Conservation (phyloP, 2,113 vertebrate species). For the Actinemys pallida region DNA sequence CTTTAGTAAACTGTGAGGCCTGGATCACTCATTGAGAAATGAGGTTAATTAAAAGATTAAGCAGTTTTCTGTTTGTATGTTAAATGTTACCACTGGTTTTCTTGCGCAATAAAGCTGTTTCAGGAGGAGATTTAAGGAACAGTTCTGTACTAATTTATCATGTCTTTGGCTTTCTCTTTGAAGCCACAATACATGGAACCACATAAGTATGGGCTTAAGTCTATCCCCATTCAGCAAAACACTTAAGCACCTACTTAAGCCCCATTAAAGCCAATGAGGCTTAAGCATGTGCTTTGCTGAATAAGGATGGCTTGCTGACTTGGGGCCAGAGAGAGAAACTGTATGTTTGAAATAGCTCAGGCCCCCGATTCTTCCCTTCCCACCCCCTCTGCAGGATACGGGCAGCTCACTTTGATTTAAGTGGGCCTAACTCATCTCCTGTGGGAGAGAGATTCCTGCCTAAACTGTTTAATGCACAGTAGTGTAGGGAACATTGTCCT, state of each 20-base stretch:
- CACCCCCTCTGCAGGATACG: not conserved
- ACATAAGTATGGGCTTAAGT: not conserved
- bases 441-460: not conserved
- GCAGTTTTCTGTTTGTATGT: not conserved
- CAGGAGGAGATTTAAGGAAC: not conserved
- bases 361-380: not conserved
- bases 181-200: fast-evolving
- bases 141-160: not conserved
- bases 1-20: conserved; percentile 46
- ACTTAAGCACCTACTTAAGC: fast-evolving
- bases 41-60: conserved; percentile 35
- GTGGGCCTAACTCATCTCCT: not conserved
- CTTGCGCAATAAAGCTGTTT: not conserved
- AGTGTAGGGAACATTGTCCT: not conserved
- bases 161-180: not conserved
- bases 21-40: conserved; percentile 23
- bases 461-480: not conserved
- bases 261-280: not conserved
- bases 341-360: not conserved
- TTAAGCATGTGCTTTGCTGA: not conserved
- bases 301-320: not conserved
- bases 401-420: not conserved
- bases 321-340: not conserved
- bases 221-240: not conserved
- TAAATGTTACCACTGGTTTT: not conserved